Conservation (phyloP, 2,113 vertebrate genomes). For the Gasterosteus aculeatus region DNA sequence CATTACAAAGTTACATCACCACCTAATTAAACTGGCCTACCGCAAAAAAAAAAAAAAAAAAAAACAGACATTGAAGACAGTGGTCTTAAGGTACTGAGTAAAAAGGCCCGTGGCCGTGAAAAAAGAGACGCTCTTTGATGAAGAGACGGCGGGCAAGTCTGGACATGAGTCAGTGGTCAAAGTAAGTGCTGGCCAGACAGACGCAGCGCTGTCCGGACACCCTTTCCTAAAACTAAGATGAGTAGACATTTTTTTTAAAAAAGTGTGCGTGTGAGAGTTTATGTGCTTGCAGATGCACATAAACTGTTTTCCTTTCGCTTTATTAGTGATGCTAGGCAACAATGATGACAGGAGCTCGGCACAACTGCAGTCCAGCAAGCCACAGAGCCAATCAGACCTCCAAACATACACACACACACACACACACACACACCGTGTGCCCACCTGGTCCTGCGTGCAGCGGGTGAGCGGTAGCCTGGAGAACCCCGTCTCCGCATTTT, state of each 20-base stretch:
- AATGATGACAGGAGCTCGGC: slow-evolving; percentile 40
- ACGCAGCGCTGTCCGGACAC: slow-evolving; percentile 33
- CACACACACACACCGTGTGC: slow-evolving; percentile 39
- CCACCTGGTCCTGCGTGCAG: slow-evolving; percentile 62
- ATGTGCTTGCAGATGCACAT: slow-evolving; percentile 1
- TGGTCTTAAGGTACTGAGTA: slow-evolving; percentile 29
- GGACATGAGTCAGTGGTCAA: slow-evolving; percentile 71
- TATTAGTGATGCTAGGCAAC: slow-evolving; percentile 64
- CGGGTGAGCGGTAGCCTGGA: slow-evolving; percentile 50
- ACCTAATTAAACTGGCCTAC: slow-evolving; percentile 65
- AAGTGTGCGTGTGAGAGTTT: slow-evolving; percentile 26
- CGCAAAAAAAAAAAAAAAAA: slow-evolving; percentile 5
- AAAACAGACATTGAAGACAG: slow-evolving; percentile 11
- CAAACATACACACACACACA: slow-evolving; percentile 25
- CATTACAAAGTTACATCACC: slow-evolving; percentile 75
- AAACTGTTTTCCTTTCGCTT: slow-evolving; percentile 60
- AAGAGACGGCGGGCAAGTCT: slow-evolving; percentile 61
- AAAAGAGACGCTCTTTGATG: slow-evolving; percentile 52
- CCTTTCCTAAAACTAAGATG: slow-evolving; percentile 62
- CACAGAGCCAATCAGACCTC: slow-evolving; percentile 51
- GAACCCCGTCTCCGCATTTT: slow-evolving; percentile 73
- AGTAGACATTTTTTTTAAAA: slow-evolving; percentile 39
- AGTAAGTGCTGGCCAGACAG: slow-evolving; percentile 58
- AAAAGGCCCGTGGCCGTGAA: slow-evolving; percentile 38
- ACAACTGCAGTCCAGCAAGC: slow-evolving; percentile 65